Conservation (phyloP, 2,113 vertebrate genomes). For the Mirounga angustirostris region DNA sequence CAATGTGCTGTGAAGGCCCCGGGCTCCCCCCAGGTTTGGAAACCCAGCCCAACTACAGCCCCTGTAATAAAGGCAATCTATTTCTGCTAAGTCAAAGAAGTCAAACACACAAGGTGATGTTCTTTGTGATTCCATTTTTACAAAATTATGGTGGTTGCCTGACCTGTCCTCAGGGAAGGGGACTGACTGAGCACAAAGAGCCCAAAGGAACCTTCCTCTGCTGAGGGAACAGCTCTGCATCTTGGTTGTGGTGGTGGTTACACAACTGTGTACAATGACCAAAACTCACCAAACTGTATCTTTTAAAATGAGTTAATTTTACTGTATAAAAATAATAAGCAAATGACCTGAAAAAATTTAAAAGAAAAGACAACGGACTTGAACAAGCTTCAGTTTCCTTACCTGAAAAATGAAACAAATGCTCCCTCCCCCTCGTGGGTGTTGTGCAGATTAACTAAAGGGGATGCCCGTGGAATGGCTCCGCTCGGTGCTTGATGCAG, state of each 20-base stretch:
- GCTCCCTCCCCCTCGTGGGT: background rate
- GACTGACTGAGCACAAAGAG: background rate
- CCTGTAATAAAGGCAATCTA: background rate
- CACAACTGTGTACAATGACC: background rate
- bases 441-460: background rate
- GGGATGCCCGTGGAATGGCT: background rate
- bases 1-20: background rate
- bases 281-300: background rate
- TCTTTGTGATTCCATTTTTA: background rate
- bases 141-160: background rate
- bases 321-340: background rate
- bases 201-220: background rate
- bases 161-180: background rate
- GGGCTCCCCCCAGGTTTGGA: background rate
- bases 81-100: background rate
- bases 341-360: background rate
- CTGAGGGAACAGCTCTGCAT: background rate
- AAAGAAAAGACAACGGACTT: background rate
- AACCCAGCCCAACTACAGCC: background rate
- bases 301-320: background rate
- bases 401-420: background rate
- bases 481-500: fast-evolving
- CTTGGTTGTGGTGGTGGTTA: background rate
- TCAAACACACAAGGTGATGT: background rate
- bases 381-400: background rate